Evolutionary conservation across 2,113 vertebrate species (phyloP).

Genomic region (Pampusana beccarii): DNA sequence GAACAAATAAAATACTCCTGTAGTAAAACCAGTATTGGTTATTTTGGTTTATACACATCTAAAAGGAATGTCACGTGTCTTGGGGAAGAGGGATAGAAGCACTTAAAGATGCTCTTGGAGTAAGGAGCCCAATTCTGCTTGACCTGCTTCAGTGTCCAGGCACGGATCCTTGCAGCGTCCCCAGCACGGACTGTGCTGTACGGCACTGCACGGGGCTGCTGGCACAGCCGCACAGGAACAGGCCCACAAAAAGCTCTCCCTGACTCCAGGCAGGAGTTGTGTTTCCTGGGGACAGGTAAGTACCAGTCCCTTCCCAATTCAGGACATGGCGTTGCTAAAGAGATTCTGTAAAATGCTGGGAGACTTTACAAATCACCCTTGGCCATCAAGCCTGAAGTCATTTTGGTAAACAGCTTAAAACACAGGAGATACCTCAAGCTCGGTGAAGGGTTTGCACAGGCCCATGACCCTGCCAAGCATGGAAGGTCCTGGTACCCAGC

Average conservation of each 20-base stretch:
- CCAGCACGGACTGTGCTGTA: not conserved
- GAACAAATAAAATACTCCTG: not conserved
- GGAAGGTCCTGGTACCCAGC: not conserved
- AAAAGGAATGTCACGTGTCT: not conserved
- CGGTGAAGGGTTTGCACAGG: not conserved
- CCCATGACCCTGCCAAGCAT: not conserved
- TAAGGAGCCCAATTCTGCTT: not conserved
- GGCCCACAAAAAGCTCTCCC: not conserved
- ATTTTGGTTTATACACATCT: not conserved
- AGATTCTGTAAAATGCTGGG: not conserved
- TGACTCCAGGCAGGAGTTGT: not conserved
- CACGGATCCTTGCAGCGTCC: not conserved
- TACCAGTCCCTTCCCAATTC: not conserved
- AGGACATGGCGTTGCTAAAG: not conserved
- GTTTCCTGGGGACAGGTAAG: not conserved
- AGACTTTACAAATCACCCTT: not conserved
- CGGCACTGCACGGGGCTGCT: accelerated
- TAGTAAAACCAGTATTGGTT: not conserved
- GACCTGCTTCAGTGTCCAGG: not conserved
- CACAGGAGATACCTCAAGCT: not conserved
- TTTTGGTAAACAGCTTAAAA: not conserved
- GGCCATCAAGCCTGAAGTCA: not conserved
- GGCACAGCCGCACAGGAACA: not conserved
- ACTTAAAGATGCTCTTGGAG: not conserved
- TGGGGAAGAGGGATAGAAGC: not conserved